Base-by-base conservation (phyloP, 1,140 invertebrate species). In the Chironomus tepperi region DNA sequence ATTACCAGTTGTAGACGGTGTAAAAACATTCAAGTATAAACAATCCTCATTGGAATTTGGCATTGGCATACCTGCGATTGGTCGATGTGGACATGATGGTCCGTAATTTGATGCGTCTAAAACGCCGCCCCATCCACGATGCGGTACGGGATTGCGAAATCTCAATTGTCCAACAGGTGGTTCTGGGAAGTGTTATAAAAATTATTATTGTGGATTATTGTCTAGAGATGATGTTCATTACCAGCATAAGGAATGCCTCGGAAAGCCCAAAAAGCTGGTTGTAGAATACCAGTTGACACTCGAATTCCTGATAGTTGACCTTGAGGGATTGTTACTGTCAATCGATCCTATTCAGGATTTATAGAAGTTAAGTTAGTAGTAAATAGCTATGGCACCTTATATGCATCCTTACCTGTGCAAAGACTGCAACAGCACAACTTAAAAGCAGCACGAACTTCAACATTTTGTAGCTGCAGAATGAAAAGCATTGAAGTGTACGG, bases 1-100 rank as follows among this genome's bases (percentile, higher is more conserved):
- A 18, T 18, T 19, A 7, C 65, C 65, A 8, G 65, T 19, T 0
- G 79, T 18, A 19, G n/a, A 83, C 16, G 87, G 87, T 3, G 87
- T 87, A 80, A 87, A 92, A 0, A 93, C 85, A 78, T 92, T 92
- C 0, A 92, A 79, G 79, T 87, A 90, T 0, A 93, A 84, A 79
- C 92, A 93, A 81, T 93, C 90, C 79, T 93, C 91, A 70, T n/a
- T 15, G 3, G 1, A 0, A 70, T 16, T 9, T 18, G 16, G 16
- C 0, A 87, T 87, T 0, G 79, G 72, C 72, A 78, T 82, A 24
- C 76, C 73, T 0, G 79, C 42, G 0, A 75, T 73, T 73, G 84
- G 80, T 0, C 82, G 75, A 75, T 87, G 85, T 5, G 86, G 84
- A 73, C 83, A 83, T 0, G 81, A 75, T 64, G 82, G 82, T 7